Evolutionary conservation across 2,113 vertebrate genomes (phyloP), one percentile per base, ranked within the genome.

Genomic region (Pantherophis guttatus): DNA sequence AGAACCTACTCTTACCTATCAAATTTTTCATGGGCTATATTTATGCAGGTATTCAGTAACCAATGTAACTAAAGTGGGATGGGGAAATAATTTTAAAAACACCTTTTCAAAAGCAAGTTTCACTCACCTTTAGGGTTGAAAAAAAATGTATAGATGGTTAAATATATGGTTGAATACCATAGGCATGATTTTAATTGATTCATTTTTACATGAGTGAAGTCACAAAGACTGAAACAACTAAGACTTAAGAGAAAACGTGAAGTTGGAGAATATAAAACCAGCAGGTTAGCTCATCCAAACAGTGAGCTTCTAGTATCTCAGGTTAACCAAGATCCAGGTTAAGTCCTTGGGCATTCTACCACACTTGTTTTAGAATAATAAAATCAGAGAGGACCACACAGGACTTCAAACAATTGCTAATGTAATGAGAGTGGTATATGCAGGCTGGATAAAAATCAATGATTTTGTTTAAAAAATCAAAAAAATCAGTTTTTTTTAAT

Each of bases 1-100:
- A 33, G 52, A 33, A 93, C 44, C 87, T 94, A 13, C 52, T 90
- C 86, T 29, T 65, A 94, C 39, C 55, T 89, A 86, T 90, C 92
- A 11, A 90, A 21, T 93, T 62, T 94, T 95, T 91, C 33, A 94
- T 33, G 50, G 2, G 48, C 93, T 92, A 75, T 94, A 93, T 90
- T 89, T 94, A 5, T 91, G 39, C 52, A 93, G 5, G 21, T 91
- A 93, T 91, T 90, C 85, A 91, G 57, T 75, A 89, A 65, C 1
- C 26, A 12, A 57, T 11, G 29, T 75, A 95, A 93, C 19, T 1
- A 92, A 53, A 17, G 91, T 55, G 2, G 57, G 2, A 94, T 88
- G 89, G 23, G 93, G 6, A 21, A 33, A 24, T 57, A 39, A 89
- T 89, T 54, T 55, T 21, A 54, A 55, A n/a, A 54, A 54, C n/a